Evolutionary conservation across 2,113 vertebrate genomes (phyloP).

Genomic region (Colistium nudipinnis): DNA sequence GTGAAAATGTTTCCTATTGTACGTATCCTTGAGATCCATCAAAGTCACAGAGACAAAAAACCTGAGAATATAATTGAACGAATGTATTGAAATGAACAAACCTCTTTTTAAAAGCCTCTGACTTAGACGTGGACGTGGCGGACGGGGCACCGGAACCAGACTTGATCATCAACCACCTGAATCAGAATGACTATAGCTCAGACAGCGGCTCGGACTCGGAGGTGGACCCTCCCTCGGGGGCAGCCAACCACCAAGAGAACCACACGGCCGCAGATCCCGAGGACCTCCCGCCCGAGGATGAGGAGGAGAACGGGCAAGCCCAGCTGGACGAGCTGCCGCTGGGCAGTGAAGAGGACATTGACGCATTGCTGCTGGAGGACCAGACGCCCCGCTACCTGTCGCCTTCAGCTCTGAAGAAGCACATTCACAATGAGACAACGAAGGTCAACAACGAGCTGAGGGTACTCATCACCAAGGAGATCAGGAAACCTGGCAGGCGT

Average conservation of each 20-base stretch:
- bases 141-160: conserved; percentile 78
- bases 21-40: too few species aligned
- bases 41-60: not conserved
- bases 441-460: conserved; percentile 91
- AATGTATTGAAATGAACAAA: not conserved
- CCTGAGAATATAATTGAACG: not conserved
- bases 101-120: not conserved
- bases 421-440: conserved; percentile 83
- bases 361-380: conserved; percentile 65
- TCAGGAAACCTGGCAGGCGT: conserved; percentile 95
- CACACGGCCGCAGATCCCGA: conserved; percentile 31
- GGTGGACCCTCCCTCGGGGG: conserved; percentile 49
- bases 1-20: too few species aligned
- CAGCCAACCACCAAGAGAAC: conserved; percentile 64
- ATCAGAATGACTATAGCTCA: conserved; percentile 79
- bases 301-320: conserved; percentile 76
- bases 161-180: conserved; percentile 87
- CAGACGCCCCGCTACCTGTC: conserved; percentile 79
- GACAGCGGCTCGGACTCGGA: conserved; percentile 50
- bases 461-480: conserved; percentile 93
- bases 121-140: conserved; percentile 78
- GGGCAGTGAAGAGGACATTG: conserved; percentile 69
- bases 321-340: conserved; percentile 70
- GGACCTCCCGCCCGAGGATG: conserved; percentile 20
- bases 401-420: conserved; percentile 84